Percentiles rank a stretch among this genome's conserved stretches.
These are phyloP conservation scores for Pangasius macronema DNA, from an alignment of 2,797 vertebrate genomes.

Conservation along the genomic window DNA sequence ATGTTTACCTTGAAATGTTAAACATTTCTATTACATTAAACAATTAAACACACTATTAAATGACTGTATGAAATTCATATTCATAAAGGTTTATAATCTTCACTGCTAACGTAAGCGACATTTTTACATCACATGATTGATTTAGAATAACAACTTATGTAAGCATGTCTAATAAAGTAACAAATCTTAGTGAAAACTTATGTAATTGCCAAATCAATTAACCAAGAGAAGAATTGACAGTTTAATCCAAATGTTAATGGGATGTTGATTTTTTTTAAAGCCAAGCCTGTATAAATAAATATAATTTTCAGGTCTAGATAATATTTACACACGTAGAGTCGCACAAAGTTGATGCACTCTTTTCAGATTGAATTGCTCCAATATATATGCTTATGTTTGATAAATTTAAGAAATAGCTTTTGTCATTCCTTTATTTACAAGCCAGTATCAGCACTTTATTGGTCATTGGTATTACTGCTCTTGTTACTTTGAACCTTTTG, in stretches of 20 bases:
- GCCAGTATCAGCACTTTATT: neutral
- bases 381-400: neutral
- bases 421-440: neutral
- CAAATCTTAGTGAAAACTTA: neutral
- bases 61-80: neutral
- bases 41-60: too few relatives aligned
- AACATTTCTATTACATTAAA: too few relatives aligned
- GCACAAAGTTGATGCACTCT: neutral
- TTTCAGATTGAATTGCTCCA: neutral
- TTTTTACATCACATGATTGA: too few relatives aligned
- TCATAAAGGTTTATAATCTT: neutral
- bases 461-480: neutral
- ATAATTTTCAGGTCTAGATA: neutral
- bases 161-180: neutral
- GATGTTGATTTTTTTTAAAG: too few relatives aligned
- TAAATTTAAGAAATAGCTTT: neutral
- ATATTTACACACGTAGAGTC: neutral
- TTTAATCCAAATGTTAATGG: neutral
- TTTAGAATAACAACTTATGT: neutral
- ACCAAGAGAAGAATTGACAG: neutral
- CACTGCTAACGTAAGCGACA: neutral
- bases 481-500: slow-evolving; percentile 30
- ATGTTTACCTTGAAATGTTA: neutral
- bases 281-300: neutral
- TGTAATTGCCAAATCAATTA: neutral